These are phyloP conservation scores for Leucophenga maculata DNA, from an alignment of 2,888 invertebrate genomes.

Conservation along the genomic window DNA sequence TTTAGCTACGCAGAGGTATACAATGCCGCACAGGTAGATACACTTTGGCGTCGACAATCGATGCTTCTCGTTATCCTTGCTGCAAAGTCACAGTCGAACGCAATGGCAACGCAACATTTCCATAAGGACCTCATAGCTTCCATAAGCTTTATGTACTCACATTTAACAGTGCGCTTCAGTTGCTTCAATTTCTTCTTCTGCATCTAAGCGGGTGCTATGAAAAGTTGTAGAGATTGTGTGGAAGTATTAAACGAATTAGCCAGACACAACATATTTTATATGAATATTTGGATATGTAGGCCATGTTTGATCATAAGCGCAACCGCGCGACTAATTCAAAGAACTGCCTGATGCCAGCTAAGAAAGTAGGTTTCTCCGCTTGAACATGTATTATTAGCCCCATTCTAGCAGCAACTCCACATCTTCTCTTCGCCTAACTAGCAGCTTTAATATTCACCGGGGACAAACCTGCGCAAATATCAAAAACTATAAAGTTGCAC, in stretches of 20 bases:
- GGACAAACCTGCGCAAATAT: slow-evolving; percentile 62
- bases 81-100: not conserved
- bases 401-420: no score
- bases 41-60: slow-evolving; percentile 9
- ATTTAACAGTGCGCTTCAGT: not conserved
- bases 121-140: slow-evolving; percentile 10
- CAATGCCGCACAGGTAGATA: not conserved
- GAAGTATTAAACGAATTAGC: no score
- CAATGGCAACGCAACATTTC: not conserved
- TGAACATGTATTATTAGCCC: no score
- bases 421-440: no score
- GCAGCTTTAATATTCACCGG: slow-evolving; percentile 45
- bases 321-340: no score
- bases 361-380: no score
- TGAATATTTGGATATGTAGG: no score
- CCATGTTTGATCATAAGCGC: no score
- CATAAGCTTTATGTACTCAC: slow-evolving; percentile 10
- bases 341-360: no score
- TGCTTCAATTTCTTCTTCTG: not conserved
- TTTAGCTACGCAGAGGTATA: not conserved
- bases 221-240: no score
- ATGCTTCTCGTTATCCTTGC: slow-evolving; percentile 15
- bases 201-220: no score
- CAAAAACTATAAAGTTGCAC: not conserved
- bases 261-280: no score